These are phyloP conservation scores for Colletes latitarsis DNA, from an alignment of 1,140 invertebrate genomes.

Conservation along the genomic window DNA sequence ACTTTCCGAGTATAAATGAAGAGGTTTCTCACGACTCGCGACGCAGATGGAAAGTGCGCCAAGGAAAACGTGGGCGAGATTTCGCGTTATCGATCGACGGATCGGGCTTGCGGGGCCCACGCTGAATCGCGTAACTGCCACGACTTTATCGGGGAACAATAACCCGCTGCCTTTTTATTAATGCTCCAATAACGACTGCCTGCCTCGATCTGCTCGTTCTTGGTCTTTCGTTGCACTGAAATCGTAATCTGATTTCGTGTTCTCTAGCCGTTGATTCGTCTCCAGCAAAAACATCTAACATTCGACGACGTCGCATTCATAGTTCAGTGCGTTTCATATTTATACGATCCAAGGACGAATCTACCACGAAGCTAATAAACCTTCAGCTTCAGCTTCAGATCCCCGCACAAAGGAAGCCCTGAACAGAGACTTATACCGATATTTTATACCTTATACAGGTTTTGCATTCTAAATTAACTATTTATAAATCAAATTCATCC, in stretches of 20 bases:
- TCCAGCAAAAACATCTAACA: neutral
- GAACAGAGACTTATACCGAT: no score
- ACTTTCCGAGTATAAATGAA: slow-evolving; percentile 51
- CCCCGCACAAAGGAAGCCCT: no score
- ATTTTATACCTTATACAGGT: no score
- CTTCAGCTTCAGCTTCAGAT: no score
- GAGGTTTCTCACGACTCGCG: slow-evolving; percentile 17
- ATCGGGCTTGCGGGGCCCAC: slow-evolving; percentile 43
- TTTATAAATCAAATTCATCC: no score
- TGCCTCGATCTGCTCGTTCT: neutral
- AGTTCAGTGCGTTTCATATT: no score
- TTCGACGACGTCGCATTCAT: neutral
- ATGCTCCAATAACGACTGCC: slow-evolving; percentile 27
- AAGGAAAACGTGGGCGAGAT: slow-evolving; percentile 52
- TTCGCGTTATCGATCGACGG: slow-evolving; percentile 47
- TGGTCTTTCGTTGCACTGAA: neutral
- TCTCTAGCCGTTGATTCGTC: no score
- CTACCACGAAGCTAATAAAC: no score
- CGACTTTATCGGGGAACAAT: slow-evolving; percentile 24
- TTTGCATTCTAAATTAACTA: no score
- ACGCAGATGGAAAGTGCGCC: slow-evolving; percentile 31
- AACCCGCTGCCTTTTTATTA: slow-evolving; percentile 25
- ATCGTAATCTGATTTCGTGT: neutral
- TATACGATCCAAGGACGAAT: no score
- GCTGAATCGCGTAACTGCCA: slow-evolving; percentile 38